Base-by-base conservation (phyloP, 1,140 invertebrate species). In the Drosophila orena region DNA sequence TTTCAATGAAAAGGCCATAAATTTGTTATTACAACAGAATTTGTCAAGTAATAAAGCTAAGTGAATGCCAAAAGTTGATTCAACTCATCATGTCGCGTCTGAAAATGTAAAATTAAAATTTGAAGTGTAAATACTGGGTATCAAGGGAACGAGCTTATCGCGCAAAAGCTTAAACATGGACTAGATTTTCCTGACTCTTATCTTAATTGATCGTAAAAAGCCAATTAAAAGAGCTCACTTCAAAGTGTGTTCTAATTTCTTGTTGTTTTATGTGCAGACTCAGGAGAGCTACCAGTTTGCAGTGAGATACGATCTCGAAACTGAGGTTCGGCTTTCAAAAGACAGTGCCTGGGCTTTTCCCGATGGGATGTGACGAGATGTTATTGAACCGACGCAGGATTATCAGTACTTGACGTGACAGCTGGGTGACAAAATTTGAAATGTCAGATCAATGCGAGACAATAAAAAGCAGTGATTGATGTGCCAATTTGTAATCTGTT, bases 381-480 rank as follows among this genome's bases (percentile, higher is more conserved):
- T 70, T 70, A 56, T 70, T 70, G 66, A 70, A 70, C 66, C 12
- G 35, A n/a, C 20, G 27, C 35, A 69, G 66, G 50, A 70, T 69
- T 70, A 70, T 70, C 66, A 49, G 66, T 55, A 27, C 42, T 40
- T 69, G 6, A 46, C 57, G 37, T 52, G 69, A 73, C 49, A 73
- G 37, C 10, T 22, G 58, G 53, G 12, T 56, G 70, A 75, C 58
- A 58, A 35, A 57, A 53, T 59, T 66, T 66, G 53, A 75, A 75
- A 66, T 42, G 53, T 65, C 72, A 76, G 50, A 70, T 70, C 66
- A 69, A 57, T 69, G 66, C 4, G n/a, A 55, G 64, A 50, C 66
- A 70, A 71, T 68, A 49, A 76, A 66, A 20, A 20, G 17, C 35
- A 3, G 30, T 69, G 74, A 77, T 77, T 77, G 74, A 77, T 77